Percentiles rank a stretch among this genome's conserved stretches.
Evolutionary conservation across 2,888 invertebrate genomes (phyloP).

Genomic region (Anticlea derivata): DNA sequence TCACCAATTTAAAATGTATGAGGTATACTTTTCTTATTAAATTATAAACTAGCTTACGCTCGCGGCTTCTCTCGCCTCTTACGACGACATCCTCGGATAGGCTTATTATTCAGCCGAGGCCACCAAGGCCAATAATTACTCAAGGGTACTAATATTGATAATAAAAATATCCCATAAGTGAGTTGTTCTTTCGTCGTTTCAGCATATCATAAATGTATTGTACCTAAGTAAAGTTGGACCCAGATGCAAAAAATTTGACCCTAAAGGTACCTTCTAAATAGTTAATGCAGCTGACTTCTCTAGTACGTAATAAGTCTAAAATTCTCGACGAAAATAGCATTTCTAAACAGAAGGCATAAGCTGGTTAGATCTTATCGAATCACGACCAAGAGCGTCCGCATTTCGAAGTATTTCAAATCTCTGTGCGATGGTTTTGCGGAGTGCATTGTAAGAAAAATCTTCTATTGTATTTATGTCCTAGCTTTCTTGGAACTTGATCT

Average conservation of each 20-base stretch:
- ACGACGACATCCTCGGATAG: too few species aligned
- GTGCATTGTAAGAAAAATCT: slow-evolving; percentile 20
- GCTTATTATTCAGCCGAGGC: too few species aligned
- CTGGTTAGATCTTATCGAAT: slow-evolving; percentile 36
- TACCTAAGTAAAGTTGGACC: background rate
- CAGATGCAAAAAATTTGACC: background rate
- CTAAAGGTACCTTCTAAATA: slow-evolving; percentile 5
- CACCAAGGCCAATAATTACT: too few species aligned
- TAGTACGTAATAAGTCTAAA: slow-evolving; percentile 17
- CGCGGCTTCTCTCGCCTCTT: too few species aligned
- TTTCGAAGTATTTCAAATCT: slow-evolving; percentile 34
- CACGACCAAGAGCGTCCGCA: slow-evolving; percentile 32
- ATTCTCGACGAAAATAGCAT: slow-evolving; percentile 25
- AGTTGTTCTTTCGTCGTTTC: too few species aligned
- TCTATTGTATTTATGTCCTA: slow-evolving; percentile 15
- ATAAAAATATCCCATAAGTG: too few species aligned
- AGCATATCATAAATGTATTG: background rate
- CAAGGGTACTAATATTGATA: too few species aligned
- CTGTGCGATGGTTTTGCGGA: slow-evolving; percentile 11
- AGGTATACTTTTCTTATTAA: too few species aligned
- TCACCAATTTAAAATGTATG: background rate
- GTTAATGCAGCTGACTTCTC: background rate
- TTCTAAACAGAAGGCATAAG: slow-evolving; percentile 34
- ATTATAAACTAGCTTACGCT: too few species aligned
- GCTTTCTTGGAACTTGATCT: slow-evolving; percentile 15